Base-by-base conservation (phyloP, 2,888 invertebrate species). In the Aphrophora alni region DNA sequence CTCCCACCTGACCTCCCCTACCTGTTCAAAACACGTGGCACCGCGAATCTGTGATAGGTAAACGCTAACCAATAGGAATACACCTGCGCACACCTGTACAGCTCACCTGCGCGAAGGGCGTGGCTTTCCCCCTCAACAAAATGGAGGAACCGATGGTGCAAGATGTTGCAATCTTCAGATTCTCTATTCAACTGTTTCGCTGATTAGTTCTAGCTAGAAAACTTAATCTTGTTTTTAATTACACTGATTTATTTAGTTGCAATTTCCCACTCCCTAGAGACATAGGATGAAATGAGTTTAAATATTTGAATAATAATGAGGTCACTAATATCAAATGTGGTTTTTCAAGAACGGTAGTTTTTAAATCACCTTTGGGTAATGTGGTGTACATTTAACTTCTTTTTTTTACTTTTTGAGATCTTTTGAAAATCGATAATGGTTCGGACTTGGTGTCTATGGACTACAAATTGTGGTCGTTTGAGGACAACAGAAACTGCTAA, bases 81-180 rank as follows among this genome's bases (percentile, higher is more conserved):
- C 77, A 81, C 81, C 82, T 78, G 82, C 81, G 80, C 80, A 75
- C 82, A 82, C 82, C 82, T 80, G 81, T 82, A 83, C 75, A 27
- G 38, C 75, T 79, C 83, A 84, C 83, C 83, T 83, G 83, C 84
- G 83, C 80, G 74, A 74, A 21, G 78, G 82, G 84, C 81, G 83
- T 80, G 78, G 83, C 51, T 78, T 38, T 75, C 78, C 77, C 80
- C 80, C 79, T n/a, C 59, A 27, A 80, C 83, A 84, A 84, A 84
- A 83, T 84, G 84, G 84, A 83, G 84, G 68, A 24, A 59, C 33
- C 44, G 69, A 17, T 38, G 72, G 28, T 69, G 69, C 77, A 59
- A 59, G 59, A 59, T 59, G 59, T 59, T 59, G 21, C 59, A 59
- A 59, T 59, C n/a, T 4, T 59, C 14, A 10, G 21, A 21, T 59